Conservation (phyloP, 2,888 invertebrate species). For the Ophion ellenae region DNA sequence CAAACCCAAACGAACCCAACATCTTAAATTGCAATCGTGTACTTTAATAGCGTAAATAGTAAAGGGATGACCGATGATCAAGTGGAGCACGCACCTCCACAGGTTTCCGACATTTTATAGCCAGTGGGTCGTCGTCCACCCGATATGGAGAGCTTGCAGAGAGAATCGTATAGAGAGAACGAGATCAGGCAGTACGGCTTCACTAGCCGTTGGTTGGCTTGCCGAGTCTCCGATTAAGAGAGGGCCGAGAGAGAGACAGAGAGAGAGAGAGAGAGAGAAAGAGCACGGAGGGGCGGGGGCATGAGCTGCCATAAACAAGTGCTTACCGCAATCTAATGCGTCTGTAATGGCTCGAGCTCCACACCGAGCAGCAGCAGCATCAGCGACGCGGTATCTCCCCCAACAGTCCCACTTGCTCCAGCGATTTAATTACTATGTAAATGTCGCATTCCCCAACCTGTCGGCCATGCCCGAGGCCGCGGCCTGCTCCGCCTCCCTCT, state of each 20-base stretch:
- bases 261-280: constrained; percentile 45
- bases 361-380: constrained; percentile 62
- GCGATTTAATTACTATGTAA: constrained; percentile 84
- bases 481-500: constrained; percentile 65
- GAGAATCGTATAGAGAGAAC: constrained; percentile 65
- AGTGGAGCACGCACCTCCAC: no score
- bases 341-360: constrained; percentile 83
- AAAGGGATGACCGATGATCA: no score
- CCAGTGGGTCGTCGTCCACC: constrained; percentile 26
- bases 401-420: constrained; percentile 82
- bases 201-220: constrained; percentile 41
- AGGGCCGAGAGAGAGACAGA: constrained; percentile 53
- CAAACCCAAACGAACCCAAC: no score
- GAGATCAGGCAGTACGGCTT: constrained; percentile 66
- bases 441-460: constrained; percentile 83
- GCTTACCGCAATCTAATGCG: constrained; percentile 84
- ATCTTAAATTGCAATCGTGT: no score
- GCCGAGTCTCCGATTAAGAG: constrained; percentile 40
- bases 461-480: constrained; percentile 75
- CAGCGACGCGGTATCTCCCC: constrained; percentile 79
- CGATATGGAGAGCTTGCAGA: constrained; percentile 44
- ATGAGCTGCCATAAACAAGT: constrained; percentile 81
- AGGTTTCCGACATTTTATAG: constrained; percentile 34
- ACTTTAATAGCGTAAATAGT: no score
- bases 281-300: constrained; percentile 56